These are phyloP conservation scores for Drosophila sp. DNA, from an alignment of 1,140 invertebrate species.

Conservation along the genomic window DNA sequence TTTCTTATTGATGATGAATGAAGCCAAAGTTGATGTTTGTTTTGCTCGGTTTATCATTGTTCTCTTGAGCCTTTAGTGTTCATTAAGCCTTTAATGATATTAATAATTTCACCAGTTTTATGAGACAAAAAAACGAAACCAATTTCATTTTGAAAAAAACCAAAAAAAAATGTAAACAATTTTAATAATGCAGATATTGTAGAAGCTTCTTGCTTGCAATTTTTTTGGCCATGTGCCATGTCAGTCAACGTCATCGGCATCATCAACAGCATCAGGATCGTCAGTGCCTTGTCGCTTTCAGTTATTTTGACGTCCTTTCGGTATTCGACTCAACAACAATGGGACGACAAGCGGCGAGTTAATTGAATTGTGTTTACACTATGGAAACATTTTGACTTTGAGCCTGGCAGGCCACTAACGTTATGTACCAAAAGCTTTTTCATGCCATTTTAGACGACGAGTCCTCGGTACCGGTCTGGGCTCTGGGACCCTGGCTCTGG, in stretches of 20 bases:
- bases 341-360: slow-evolving; percentile 69
- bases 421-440: slow-evolving; percentile 22
- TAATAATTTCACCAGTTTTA: background rate
- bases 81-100: slow-evolving; percentile 17
- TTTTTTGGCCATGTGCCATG: slow-evolving; percentile 26
- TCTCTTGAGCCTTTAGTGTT: slow-evolving; percentile 4
- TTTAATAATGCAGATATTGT: slow-evolving; percentile 74
- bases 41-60: slow-evolving; percentile 12
- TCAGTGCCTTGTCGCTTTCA: slow-evolving; percentile 73
- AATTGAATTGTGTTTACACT: slow-evolving; percentile 81
- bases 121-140: background rate
- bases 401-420: slow-evolving; percentile 15
- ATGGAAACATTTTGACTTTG: slow-evolving; percentile 33
- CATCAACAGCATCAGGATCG: slow-evolving; percentile 32
- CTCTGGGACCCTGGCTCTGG: background rate
- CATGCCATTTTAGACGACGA: slow-evolving; percentile 18
- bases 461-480: background rate
- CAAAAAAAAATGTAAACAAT: slow-evolving; percentile 40
- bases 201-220: slow-evolving; percentile 62
- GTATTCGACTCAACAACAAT: slow-evolving; percentile 61
- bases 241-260: slow-evolving; percentile 2
- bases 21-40: slow-evolving; percentile 10
- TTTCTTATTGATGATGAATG: slow-evolving; percentile 10
- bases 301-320: slow-evolving; percentile 70
- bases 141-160: slow-evolving; percentile 4